Base-by-base conservation (phyloP, 2,888 invertebrate species). In the Plagodis dolabraria region DNA sequence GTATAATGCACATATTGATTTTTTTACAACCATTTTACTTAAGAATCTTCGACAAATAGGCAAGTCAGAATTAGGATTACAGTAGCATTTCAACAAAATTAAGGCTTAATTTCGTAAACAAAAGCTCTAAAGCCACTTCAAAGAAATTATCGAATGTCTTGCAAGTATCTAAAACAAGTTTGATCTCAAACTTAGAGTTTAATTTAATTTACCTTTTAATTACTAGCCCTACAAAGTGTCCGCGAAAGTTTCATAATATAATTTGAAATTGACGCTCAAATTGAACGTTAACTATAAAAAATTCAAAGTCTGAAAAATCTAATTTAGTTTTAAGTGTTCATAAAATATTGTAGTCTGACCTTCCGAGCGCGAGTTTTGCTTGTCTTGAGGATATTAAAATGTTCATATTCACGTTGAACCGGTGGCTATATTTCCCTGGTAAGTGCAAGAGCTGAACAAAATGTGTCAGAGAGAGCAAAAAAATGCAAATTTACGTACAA, bases 321-420 rank as follows among this genome's bases (percentile, higher is more conserved):
- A 86, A 86, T 86, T 84, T 84, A 82, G 80, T 81, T 82, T 79
- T 79, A 82, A 84, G 83, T 85, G 79, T 85, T 83, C 82, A 81
- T 86, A 85, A 87, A 87, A 87, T 87, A 85, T 84, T 86, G 80
- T 84, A 86, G 79, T 74, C 33, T 76, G 74, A 77, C 82, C 78
- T 82, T 77, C 72, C 71, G 67, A 71, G 70, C 74, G 76, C 75
- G 75, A 82, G 76, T 74, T 83, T 79, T 75, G 73, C 81, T 65
- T 83, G 82, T 82, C 82, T 85, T 68, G 76, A 70, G 75, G 79
- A 86, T 87, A 87, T 87, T 86, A 88, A 85, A 86, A 86, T 71
- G 79, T 83, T 84, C 77, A 80, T 80, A 79, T 80, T 80, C 79
- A 67, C 74, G 43, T 70, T 10, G 40, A 9, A 10, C 10, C 8